Evolutionary conservation across 2,888 invertebrate genomes (phyloP).

Genomic region (Autographa gamma): DNA sequence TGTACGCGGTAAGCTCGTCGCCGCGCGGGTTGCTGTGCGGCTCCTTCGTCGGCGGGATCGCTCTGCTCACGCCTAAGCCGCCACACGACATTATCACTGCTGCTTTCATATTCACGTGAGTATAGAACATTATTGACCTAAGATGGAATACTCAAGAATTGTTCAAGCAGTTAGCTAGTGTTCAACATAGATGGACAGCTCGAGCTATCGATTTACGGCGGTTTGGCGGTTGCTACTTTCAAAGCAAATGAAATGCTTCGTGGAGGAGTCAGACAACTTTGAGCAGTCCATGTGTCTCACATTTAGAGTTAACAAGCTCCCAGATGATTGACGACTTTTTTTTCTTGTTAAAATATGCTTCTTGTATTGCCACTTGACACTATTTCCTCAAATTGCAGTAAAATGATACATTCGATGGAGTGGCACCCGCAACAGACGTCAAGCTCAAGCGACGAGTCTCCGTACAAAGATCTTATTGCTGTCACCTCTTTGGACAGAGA

Average conservation of each 20-base stretch:
- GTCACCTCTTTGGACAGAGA: constrained; percentile 89
- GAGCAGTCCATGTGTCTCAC: too few relatives aligned
- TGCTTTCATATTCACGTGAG: constrained; percentile 73
- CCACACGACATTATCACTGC: constrained; percentile 63
- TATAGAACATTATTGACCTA: not conserved
- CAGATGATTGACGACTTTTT: too few relatives aligned
- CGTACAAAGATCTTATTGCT: constrained; percentile 89
- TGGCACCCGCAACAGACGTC: constrained; percentile 93
- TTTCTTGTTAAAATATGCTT: too few relatives aligned
- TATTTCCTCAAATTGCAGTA: constrained; percentile 84
- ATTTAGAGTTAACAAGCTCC: too few relatives aligned
- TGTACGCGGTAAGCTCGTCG: constrained; percentile 63
- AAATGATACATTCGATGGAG: constrained; percentile 90
- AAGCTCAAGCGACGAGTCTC: constrained; percentile 86
- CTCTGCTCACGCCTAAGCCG: constrained; percentile 59
- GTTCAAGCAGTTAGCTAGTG: too few relatives aligned
- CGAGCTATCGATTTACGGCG: too few relatives aligned
- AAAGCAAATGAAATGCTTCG: too few relatives aligned
- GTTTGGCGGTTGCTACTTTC: too few relatives aligned
- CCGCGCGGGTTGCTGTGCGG: constrained; percentile 88
- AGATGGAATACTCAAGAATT: too few relatives aligned
- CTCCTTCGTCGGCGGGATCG: constrained; percentile 89
- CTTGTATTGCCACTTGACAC: not conserved
- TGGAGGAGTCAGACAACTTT: too few relatives aligned
- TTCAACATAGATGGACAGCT: too few relatives aligned